Evolutionary conservation across 2,888 invertebrate species (phyloP), one percentile per base, ranked within the genome.

Genomic region (Xestia c-nigrum): DNA sequence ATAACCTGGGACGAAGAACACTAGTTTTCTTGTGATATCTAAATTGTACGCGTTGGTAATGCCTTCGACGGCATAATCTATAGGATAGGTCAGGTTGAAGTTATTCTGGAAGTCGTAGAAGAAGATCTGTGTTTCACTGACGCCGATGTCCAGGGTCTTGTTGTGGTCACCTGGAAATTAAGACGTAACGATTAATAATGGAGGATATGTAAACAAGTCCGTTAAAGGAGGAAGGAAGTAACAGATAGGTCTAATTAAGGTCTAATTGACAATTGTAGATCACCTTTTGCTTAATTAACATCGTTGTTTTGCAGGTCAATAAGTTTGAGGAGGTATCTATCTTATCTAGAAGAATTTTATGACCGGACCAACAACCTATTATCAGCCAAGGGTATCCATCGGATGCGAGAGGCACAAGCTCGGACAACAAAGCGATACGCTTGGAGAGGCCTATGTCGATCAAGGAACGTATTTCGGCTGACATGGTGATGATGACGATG

Each of bases 61-160:
- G 1, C 92, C 92, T 61, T 93, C 90, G 0, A 90, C 91, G 0
- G 95, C 96, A 1, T 83, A 85, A 31, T 93, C 91, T 31, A 96
- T 93, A 0, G 91, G 93, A 68, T 90, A 94, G 3, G 91, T 91
- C 12, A 94, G 80, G 84, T 95, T 95, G 85, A 92, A 93, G 78
- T 96, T 93, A 80, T 96, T 95, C 66, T 94, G 90, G 89, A 96
- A 96, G 84, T 96, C 96, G 86, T 96, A 96, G 87, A 96, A 93
- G 86, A 92, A 96, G 1, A 96, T 90, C 78, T 93, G 90, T 0
- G 93, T 88, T 69, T 93, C 93, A 76, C 94, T 94, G 74, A 96
- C 92, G 72, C 94, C 94, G 9, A 92, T 87, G 76, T 94, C 87
- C n/a, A 92, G 81, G 0, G 88, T 89, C 83, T 93, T 94, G 85